Evolutionary conservation across 2,888 invertebrate genomes (phyloP).

Genomic region (Empis stercorea): DNA sequence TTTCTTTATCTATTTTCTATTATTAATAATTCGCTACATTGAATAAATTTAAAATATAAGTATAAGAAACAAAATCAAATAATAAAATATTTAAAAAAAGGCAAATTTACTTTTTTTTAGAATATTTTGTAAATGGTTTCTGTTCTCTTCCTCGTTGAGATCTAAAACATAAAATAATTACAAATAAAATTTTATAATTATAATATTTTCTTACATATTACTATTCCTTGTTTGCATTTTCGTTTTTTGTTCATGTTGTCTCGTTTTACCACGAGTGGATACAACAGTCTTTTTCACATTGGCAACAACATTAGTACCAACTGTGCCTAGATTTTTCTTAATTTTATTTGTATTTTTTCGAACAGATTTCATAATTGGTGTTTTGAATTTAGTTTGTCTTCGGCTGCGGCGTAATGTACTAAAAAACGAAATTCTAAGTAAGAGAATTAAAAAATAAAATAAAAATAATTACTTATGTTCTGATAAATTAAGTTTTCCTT

Average conservation of each 20-base stretch:
- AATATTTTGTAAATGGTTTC: background rate
- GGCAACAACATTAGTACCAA: background rate
- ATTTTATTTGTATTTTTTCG: background rate
- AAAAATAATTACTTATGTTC: background rate
- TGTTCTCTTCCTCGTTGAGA: background rate
- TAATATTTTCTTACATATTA: background rate
- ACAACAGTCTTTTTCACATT: background rate
- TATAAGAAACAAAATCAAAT: background rate
- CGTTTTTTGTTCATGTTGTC: background rate
- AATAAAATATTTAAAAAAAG: background rate
- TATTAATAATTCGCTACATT: too few species aligned
- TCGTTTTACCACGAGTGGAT: background rate
- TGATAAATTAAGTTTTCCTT: background rate
- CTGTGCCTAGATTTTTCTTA: background rate
- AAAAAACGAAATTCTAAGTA: too few species aligned
- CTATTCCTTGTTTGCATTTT: background rate
- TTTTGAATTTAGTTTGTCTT: background rate
- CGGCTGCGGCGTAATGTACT: background rate
- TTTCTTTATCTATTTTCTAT: too few species aligned
- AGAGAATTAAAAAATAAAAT: too few species aligned
- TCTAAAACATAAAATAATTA: background rate
- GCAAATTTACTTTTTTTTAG: background rate
- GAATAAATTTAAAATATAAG: background rate
- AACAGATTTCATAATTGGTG: background rate
- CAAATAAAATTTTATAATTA: background rate